These are phyloP conservation scores for Drosophila elegans DNA, from an alignment of 1,140 invertebrate genomes.

Conservation along the genomic window DNA sequence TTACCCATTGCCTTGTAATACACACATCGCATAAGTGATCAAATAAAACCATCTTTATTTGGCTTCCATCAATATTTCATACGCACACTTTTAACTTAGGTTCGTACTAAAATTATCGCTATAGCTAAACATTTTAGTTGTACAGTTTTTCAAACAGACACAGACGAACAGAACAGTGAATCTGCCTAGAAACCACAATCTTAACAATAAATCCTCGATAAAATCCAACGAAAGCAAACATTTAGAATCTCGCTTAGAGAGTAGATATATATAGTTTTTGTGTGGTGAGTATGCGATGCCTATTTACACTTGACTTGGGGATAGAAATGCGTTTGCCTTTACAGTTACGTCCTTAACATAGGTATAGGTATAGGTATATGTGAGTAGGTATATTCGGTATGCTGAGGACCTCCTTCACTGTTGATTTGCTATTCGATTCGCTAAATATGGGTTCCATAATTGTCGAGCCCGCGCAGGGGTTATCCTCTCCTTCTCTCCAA, in stretches of 20 bases:
- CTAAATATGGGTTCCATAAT: constrained; percentile 57
- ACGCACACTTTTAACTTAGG: constrained; percentile 51
- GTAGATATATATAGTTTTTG: constrained; percentile 30
- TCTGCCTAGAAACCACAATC: constrained; percentile 62
- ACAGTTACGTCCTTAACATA: constrained; percentile 61
- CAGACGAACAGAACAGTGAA: constrained; percentile 49
- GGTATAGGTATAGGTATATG: constrained; percentile 31
- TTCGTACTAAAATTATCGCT: constrained; percentile 47
- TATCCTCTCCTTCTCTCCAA: neutral
- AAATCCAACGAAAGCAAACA: constrained; percentile 39
- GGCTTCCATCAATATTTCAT: constrained; percentile 47
- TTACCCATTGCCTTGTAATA: neutral
- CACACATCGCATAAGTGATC: neutral
- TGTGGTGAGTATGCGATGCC: constrained; percentile 42
- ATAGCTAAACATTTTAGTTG: constrained; percentile 54
- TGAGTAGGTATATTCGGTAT: constrained; percentile 47
- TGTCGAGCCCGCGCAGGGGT: constrained; percentile 22
- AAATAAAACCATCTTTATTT: constrained; percentile 71
- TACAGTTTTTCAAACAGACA: constrained; percentile 65
- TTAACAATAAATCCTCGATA: constrained; percentile 45
- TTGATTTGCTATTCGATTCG: constrained; percentile 57
- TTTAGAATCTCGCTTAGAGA: constrained; percentile 36
- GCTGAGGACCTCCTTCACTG: constrained; percentile 35
- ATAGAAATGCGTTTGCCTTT: constrained; percentile 53
- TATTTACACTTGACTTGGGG: constrained; percentile 76